Conservation (phyloP, 2,888 invertebrate genomes). For the Morpho helenor region DNA sequence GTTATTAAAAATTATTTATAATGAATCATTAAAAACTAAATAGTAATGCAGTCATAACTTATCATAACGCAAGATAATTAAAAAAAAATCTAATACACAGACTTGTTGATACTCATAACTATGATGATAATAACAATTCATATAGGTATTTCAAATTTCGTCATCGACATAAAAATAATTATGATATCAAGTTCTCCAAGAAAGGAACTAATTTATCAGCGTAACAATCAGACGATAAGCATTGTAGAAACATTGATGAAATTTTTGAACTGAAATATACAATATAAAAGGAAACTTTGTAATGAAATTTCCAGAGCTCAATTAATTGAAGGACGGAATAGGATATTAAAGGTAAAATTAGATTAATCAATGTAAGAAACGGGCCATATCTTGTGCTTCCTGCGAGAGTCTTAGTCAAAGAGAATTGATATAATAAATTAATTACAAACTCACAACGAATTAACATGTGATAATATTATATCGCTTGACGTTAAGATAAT, state of each 20-base stretch:
- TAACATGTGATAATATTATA: conserved; percentile 8
- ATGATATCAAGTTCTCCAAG: conserved; percentile 9
- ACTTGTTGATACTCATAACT: background rate
- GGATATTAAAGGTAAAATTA: conserved; percentile 45
- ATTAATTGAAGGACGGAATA: conserved; percentile 39
- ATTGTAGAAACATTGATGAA: background rate
- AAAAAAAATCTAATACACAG: background rate
- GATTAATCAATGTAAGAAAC: conserved; percentile 49
- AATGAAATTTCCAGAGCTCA: conserved; percentile 18
- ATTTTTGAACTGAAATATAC: background rate
- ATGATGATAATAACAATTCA: conserved; percentile 8
- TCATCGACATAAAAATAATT: conserved; percentile 4
- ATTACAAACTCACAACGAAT: conserved; percentile 16
- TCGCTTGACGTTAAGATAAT: background rate
- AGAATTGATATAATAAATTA: conserved; percentile 18
- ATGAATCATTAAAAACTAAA: too few relatives aligned
- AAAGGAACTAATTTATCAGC: conserved; percentile 12
- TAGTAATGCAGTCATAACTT: too few relatives aligned
- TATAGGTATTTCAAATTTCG: conserved; percentile 1
- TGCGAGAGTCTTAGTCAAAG: conserved; percentile 27
- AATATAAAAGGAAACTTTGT: background rate
- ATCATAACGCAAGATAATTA: background rate
- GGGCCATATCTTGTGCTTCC: conserved; percentile 39
- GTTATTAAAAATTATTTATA: too few relatives aligned
- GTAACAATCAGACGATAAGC: conserved; percentile 1